Conservation (phyloP, 2,113 vertebrate species). For the Mystacornis crossleyi region DNA sequence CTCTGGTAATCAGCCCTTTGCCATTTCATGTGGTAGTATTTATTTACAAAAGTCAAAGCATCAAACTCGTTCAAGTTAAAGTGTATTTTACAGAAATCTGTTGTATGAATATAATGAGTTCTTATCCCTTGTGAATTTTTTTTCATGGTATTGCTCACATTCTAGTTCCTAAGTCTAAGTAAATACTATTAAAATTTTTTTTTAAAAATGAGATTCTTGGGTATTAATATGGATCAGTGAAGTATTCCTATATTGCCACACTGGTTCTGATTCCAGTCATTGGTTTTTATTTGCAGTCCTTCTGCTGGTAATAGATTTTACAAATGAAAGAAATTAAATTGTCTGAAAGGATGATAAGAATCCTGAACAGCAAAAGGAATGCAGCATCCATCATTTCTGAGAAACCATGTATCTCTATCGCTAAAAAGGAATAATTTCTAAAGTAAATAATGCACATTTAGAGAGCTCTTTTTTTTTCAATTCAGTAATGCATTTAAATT, state of each 20-base stretch:
- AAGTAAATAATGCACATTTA: neutral
- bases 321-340: constrained; percentile 37
- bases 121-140: neutral
- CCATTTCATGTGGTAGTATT: neutral
- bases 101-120: neutral
- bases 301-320: constrained; percentile 13
- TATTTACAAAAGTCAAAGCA: neutral
- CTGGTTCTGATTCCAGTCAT: neutral
- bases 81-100: neutral
- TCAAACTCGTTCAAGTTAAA: neutral
- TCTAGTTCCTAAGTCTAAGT: neutral
- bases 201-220: neutral
- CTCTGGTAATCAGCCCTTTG: neutral
- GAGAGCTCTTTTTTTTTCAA: neutral
- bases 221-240: neutral
- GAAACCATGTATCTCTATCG: neutral
- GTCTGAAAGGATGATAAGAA: constrained; percentile 2
- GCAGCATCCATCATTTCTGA: neutral
- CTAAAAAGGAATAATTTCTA: neutral
- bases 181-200: neutral
- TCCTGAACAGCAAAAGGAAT: constrained; percentile 10
- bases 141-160: neutral
- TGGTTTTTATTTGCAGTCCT: neutral
- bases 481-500: neutral
- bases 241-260: neutral